phyloP scores from a whole-genome alignment of 2,888 invertebrate species.

The Itoplectis maculator region DNA sequence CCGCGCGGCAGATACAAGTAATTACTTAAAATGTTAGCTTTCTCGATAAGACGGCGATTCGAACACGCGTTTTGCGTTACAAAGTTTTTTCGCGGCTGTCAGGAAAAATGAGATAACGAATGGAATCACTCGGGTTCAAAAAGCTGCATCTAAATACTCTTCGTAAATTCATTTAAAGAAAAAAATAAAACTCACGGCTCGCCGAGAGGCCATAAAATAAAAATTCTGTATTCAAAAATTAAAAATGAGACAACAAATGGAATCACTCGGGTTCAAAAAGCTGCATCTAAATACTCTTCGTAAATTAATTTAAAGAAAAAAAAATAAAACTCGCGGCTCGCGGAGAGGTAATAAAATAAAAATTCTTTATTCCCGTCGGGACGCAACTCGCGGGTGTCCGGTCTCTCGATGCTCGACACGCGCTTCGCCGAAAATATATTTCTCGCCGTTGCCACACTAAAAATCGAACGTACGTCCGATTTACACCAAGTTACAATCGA shows the following conservation, averaged over 20 bases:
- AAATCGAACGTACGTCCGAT: not conserved
- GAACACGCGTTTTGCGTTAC: not conserved
- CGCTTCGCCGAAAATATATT: not conserved
- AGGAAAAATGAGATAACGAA: not conserved
- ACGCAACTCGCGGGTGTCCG: too few species aligned
- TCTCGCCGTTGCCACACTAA: not conserved
- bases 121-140: not conserved
- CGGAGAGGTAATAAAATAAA: not conserved
- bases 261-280: not conserved
- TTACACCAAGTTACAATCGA: not conserved
- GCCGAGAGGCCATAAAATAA: not conserved
- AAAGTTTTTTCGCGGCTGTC: not conserved
- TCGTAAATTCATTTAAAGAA: not conserved
- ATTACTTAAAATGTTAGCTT: not conserved
- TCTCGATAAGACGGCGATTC: not conserved
- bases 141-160: not conserved
- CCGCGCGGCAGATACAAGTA: constrained; percentile 2
- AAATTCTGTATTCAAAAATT: not conserved
- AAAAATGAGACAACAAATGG: not conserved
- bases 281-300: not conserved
- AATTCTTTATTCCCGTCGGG: not conserved
- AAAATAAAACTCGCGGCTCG: too few species aligned
- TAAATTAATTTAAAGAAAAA: not conserved
- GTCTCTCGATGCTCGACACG: not conserved
- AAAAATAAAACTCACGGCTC: too few species aligned